A percentile compares a stretch with the other conserved stretches of the same genome.
Evolutionary conservation across 1,140 invertebrate species (phyloP).

Genomic region (Matsumurasca onukii): DNA sequence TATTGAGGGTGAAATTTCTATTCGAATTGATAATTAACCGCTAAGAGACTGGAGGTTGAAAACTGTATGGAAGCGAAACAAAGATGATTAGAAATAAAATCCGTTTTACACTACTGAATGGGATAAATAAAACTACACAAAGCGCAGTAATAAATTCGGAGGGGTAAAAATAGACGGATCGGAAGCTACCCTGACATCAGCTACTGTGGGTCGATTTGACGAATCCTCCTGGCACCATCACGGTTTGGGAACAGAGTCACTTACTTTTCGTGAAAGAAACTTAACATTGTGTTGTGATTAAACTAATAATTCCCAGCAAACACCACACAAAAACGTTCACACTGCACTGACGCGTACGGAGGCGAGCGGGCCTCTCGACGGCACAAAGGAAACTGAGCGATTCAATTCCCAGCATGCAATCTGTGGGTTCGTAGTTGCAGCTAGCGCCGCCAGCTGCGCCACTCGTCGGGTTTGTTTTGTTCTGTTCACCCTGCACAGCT

Average conservation of each 20-base stretch:
- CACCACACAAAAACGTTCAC: constrained; percentile 28
- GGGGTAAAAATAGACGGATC: constrained; percentile 19
- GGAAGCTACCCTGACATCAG: constrained; percentile 27
- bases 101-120: too few species aligned
- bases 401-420: constrained; percentile 26
- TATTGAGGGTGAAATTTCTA: too few species aligned
- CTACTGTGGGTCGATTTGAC: constrained; percentile 2
- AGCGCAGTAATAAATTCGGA: constrained; percentile 10
- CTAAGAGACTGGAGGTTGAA: too few species aligned
- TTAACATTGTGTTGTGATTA: too few species aligned
- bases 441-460: neutral
- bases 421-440: neutral
- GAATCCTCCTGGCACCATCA: neutral
- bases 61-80: too few species aligned
- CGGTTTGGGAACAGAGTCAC: constrained; percentile 14
- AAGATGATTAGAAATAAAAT: too few species aligned
- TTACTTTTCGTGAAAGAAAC: neutral
- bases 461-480: neutral
- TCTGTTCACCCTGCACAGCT: neutral
- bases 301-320: too few species aligned
- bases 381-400: constrained; percentile 30
- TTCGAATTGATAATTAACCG: too few species aligned
- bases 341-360: constrained; percentile 20
- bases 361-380: neutral
- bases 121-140: too few species aligned